phyloP scores from a whole-genome alignment of 2,113 vertebrate species.

The Ageneiosus marmoratus region DNA sequence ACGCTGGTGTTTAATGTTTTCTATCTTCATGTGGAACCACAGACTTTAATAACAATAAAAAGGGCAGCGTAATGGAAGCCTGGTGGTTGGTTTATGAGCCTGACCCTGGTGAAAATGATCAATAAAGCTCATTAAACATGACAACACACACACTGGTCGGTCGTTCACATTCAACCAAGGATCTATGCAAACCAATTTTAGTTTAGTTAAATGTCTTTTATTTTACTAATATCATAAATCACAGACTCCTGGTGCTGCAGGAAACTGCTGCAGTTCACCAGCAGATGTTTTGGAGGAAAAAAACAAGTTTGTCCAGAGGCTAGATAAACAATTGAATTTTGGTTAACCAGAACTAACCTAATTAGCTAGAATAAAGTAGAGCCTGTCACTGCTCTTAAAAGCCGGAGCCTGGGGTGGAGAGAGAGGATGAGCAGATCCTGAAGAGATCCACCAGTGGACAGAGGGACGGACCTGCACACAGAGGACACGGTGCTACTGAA shows the following conservation, averaged over 20 bases:
- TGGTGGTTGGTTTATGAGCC: conserved; percentile 3
- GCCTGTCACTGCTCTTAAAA: conserved; percentile 72
- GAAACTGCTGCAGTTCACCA: conserved; percentile 57
- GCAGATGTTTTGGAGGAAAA: conserved; percentile 71
- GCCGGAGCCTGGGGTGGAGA: conserved; percentile 41
- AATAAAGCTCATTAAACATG: conserved; percentile 8
- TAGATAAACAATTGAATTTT: conserved; percentile 83
- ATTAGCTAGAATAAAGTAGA: conserved; percentile 76
- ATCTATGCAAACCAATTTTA: background rate
- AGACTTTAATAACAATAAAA: conserved; percentile 12
- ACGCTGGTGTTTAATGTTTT: background rate
- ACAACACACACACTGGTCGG: background rate
- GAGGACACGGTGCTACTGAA: conserved; percentile 33
- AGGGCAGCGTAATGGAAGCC: background rate
- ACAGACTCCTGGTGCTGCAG: background rate
- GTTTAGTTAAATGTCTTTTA: background rate
- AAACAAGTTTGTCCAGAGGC: conserved; percentile 70
- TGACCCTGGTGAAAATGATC: background rate
- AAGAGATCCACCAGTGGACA: conserved; percentile 55
- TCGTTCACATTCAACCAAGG: background rate
- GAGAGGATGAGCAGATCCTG: conserved; percentile 47
- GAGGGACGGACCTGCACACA: background rate
- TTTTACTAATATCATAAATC: background rate
- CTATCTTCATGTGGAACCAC: background rate
- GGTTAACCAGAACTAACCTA: conserved; percentile 80